Base-by-base conservation (phyloP, 2,797 vertebrate genomes). In the Gymnoscopelus braueri region DNA sequence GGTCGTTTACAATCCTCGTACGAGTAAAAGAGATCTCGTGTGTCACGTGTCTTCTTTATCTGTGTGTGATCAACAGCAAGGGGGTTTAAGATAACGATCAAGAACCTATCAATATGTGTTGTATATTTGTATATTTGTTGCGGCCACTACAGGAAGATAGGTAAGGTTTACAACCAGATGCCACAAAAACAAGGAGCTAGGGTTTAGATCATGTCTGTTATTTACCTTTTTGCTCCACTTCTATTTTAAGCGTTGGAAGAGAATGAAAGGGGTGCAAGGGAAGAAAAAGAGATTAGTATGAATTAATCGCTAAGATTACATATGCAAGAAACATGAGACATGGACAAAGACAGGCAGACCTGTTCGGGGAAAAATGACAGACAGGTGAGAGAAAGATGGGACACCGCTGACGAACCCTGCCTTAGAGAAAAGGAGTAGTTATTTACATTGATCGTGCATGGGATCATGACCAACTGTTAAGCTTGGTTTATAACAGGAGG, bases 181-280 rank as follows among this genome's bases (percentile, higher is more conserved):
- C 95, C 96, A 99, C 97, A 98, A 95, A 35, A 96, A 98, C 95
- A 97, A 95, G 96, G 96, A 97, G 95, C 97, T 97, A 95, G 95
- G 95, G 94, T 95, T 96, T 94, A 93, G 95, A 95, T 96, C 92
- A 95, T 96, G 92, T 95, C 95, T 92, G 87, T 97, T 97, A 98
- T 98, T 99, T 99, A 99, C 98, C 98, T 99, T 99, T 99, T 98
- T 99, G 98, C 94, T 99, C 98, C 97, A 99, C 98, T 99, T 99
- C 98, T 99, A 99, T 99, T 99, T 99, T 98, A 97, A 96, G 98
- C 97, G 96, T 99, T 94, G 95, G 97, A 95, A 97, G 97, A 98
- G 97, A 95, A 96, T 95, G 94, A 96, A 96, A 96, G 95, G 94
- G 94, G 94, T 97, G 95, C 94, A 96, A 97, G 96, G 92, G 92